Conservation (phyloP, 1,140 invertebrate genomes). For the Lanistes nyassanus region DNA sequence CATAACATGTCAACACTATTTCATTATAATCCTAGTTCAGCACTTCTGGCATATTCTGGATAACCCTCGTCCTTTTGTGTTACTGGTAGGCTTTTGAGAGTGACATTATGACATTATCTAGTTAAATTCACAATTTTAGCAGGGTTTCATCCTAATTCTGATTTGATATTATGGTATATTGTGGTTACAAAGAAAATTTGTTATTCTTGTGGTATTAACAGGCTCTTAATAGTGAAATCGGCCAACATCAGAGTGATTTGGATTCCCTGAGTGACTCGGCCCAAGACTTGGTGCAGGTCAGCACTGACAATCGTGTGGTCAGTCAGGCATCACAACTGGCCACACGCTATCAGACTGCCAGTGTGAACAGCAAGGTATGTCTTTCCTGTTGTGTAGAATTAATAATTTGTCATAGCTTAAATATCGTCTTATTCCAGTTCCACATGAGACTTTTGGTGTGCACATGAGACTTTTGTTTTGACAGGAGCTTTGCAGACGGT, state of each 20-base stretch:
- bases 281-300: constrained; percentile 71
- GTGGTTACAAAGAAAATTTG: too few relatives aligned
- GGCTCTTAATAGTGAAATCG: constrained; percentile 75
- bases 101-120: too few relatives aligned
- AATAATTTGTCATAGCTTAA: constrained; percentile 7
- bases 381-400: not conserved
- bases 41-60: too few relatives aligned
- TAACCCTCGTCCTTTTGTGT: too few relatives aligned
- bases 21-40: too few relatives aligned
- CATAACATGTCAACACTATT: not conserved
- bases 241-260: constrained; percentile 91
- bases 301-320: constrained; percentile 62
- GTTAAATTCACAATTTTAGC: too few relatives aligned
- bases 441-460: not conserved
- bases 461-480: constrained; percentile 13
- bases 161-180: too few relatives aligned
- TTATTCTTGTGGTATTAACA: not conserved
- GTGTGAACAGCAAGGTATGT: constrained; percentile 83
- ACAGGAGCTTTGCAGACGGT: constrained; percentile 83
- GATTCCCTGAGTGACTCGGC: constrained; percentile 91
- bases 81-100: too few relatives aligned
- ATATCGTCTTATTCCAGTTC: not conserved
- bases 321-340: constrained; percentile 85
- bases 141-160: too few relatives aligned
- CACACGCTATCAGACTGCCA: constrained; percentile 89